These are phyloP conservation scores for Ceyx margarethae DNA, from an alignment of 2,113 vertebrate species.

Conservation along the genomic window DNA sequence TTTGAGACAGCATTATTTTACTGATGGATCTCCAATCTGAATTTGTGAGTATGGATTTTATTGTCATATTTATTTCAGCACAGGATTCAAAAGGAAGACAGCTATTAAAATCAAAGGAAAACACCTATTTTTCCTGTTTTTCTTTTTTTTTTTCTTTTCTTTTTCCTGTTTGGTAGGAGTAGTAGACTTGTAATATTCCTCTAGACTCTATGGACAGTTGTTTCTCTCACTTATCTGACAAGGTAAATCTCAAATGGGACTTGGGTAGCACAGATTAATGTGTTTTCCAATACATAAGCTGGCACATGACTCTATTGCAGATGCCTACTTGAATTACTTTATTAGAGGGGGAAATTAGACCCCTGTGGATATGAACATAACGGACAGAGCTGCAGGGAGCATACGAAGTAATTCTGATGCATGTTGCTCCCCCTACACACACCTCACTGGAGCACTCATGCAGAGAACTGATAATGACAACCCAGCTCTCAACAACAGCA, in stretches of 20 bases:
- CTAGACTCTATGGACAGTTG: not conserved
- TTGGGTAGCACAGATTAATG: not conserved
- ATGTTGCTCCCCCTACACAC: not conserved
- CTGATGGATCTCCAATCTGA: not conserved
- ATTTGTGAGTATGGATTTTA: not conserved
- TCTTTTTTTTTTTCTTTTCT: too few relatives aligned
- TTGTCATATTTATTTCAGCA: not conserved
- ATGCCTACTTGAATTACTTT: constrained; percentile 1
- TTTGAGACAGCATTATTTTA: not conserved
- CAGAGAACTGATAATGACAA: constrained; percentile 42
- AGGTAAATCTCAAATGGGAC: not conserved
- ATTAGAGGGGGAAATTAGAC: not conserved
- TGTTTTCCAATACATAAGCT: not conserved
- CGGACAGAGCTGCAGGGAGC: not conserved
- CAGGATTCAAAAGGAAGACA: not conserved
- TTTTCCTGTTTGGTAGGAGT: not conserved
- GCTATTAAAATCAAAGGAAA: not conserved
- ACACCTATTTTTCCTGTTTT: fast-evolving
- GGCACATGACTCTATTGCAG: not conserved
- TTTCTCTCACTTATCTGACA: not conserved
- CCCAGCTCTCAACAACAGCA: not conserved
- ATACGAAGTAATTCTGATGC: not conserved
- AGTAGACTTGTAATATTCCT: not conserved
- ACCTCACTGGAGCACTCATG: constrained; percentile 15
- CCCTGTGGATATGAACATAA: not conserved